Evolutionary conservation across 2,113 vertebrate genomes (phyloP).

Genomic region (Syngnathus typhle): DNA sequence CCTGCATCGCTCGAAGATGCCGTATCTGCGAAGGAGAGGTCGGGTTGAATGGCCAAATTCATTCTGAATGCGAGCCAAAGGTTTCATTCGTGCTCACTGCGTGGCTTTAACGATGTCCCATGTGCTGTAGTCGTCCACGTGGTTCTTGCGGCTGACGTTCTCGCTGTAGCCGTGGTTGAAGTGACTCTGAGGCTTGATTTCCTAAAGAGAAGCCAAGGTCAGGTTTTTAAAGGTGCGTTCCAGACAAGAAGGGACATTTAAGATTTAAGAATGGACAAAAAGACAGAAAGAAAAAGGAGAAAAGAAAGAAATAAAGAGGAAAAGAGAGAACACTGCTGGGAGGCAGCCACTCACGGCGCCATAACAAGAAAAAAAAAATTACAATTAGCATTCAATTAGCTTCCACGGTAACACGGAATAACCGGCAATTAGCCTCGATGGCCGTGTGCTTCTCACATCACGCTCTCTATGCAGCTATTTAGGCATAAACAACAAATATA

Average conservation of each 20-base stretch:
- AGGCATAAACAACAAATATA: too few species aligned
- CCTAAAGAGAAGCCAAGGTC: slow-evolving; percentile 58
- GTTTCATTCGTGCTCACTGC: slow-evolving; percentile 78
- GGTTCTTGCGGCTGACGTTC: slow-evolving; percentile 85
- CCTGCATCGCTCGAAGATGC: slow-evolving; percentile 93
- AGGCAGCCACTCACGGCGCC: too few species aligned
- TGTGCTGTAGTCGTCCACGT: slow-evolving; percentile 96
- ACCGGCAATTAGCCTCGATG: slow-evolving; percentile 31
- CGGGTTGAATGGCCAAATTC: neutral
- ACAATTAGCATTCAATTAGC: slow-evolving; percentile 50
- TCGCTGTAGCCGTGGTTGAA: slow-evolving; percentile 95
- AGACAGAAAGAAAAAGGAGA: too few species aligned
- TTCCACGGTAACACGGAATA: slow-evolving; percentile 25
- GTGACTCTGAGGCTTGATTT: slow-evolving; percentile 94
- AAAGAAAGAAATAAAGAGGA: too few species aligned
- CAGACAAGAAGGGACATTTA: neutral
- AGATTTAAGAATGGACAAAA: neutral
- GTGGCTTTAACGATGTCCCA: slow-evolving; percentile 99
- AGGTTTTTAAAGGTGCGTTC: neutral
- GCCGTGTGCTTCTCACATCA: neutral
- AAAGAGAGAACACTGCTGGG: too few species aligned
- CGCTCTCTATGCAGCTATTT: neutral
- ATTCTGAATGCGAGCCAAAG: neutral
- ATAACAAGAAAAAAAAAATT: too few species aligned
- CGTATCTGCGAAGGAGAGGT: slow-evolving; percentile 74